Percentiles rank a stretch among this genome's conserved stretches.
Evolutionary conservation across 2,797 vertebrate species (phyloP).

Genomic region (Silurus aristotelis): DNA sequence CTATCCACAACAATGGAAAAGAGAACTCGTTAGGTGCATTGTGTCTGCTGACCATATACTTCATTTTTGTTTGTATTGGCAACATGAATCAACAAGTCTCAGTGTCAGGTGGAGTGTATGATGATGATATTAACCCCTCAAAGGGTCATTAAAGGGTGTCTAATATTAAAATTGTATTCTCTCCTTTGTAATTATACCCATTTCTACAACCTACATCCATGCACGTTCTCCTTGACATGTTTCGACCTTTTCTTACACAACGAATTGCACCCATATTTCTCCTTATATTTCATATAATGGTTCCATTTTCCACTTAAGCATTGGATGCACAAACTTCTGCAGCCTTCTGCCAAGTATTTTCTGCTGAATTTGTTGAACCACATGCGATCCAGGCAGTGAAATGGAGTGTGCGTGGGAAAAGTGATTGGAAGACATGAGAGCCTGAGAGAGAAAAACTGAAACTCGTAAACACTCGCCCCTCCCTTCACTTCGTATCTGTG

Average conservation of each 20-base stretch:
- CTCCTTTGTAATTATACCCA: not conserved
- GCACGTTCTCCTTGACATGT: not conserved
- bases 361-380: not conserved
- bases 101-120: not conserved
- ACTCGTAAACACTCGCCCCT: constrained; percentile 22
- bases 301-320: not conserved
- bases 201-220: not conserved
- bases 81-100: not conserved
- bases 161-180: too few species aligned
- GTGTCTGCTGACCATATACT: not conserved
- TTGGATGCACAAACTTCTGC: not conserved
- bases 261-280: not conserved
- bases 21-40: not conserved
- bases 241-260: not conserved
- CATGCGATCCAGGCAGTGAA: not conserved
- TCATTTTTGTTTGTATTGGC: not conserved
- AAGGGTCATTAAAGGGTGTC: not conserved
- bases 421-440: not conserved
- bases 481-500: constrained; percentile 17
- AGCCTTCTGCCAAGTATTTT: not conserved
- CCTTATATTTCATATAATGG: not conserved
- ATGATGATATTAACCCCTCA: not conserved
- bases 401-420: constrained; percentile 5
- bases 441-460: not conserved
- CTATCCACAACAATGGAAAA: not conserved